Conservation (phyloP, 2,888 invertebrate species). For the Nymphalis polychloros region DNA sequence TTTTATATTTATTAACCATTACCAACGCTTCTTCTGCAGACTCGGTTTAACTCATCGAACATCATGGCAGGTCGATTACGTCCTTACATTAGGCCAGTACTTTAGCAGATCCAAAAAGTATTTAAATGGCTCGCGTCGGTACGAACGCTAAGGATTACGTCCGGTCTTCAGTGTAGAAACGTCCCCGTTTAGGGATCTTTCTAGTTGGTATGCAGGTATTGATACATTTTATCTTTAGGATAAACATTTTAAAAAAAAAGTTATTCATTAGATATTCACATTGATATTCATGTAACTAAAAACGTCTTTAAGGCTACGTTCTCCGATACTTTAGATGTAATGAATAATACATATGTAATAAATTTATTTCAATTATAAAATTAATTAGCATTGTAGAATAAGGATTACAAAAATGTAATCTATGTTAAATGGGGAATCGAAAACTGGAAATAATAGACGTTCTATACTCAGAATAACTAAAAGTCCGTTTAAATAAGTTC, state of each 20-base stretch:
- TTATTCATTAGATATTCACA: conserved; percentile 1
- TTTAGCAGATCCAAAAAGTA: conserved; percentile 38
- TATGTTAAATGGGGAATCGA: neutral
- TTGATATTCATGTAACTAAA: neutral
- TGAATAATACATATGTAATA: neutral
- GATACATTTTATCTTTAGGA: conserved; percentile 7
- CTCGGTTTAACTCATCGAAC: conserved; percentile 45
- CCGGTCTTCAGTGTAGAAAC: conserved; percentile 38
- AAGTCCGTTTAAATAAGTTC: no score
- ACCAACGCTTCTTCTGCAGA: conserved; percentile 64
- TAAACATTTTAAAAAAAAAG: neutral
- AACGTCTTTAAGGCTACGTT: no score
- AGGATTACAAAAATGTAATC: neutral
- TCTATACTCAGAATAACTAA: neutral
- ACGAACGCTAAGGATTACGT: conserved; percentile 23
- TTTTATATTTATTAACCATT: conserved; percentile 51
- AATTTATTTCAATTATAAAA: neutral
- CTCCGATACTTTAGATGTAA: no score
- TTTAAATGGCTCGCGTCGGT: conserved; percentile 28
- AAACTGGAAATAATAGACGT: neutral
- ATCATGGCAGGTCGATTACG: conserved; percentile 54
- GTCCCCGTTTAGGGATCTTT: conserved; percentile 39
- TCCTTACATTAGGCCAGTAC: conserved; percentile 41
- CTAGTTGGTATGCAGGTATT: conserved; percentile 39
- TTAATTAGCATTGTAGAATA: neutral